Evolutionary conservation across 2,113 vertebrate species (phyloP), one percentile per base, ranked within the genome.

Genomic region (Microcebus murinus): DNA sequence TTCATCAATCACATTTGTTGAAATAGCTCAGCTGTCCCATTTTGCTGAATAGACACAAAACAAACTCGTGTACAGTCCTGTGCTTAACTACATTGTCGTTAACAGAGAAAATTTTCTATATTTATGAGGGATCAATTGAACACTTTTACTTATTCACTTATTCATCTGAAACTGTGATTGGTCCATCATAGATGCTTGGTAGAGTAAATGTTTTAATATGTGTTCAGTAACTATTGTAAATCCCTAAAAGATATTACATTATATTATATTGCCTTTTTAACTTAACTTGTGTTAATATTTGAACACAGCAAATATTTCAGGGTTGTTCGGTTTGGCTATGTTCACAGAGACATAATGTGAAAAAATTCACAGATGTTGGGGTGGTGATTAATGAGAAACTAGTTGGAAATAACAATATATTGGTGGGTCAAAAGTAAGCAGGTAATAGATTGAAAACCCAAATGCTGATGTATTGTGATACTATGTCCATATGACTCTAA

Each of bases 11-110:
- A n/a, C 50, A 42, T 61, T 85, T 80, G 31, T 65, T 82, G 36
- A 87, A 93, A 48, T 90, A 36, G 67, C 55, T 77, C n/a, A 83
- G 14, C 42, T 50, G 7, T 79, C 42, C 50, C 63, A 74, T 52
- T 83, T 79, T 88, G 48, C 31, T 83, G 25, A 88, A 15, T 12
- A 96, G 65, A 87, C 42, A 84, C 52, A 96, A 61, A 25, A 84
- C 52, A 96, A 61, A 25, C 5, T 11, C 27, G 45, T 10, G 25
- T 61, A 11, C 8, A 83, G 71, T 55, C 18, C 42, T 29, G 18
- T 45, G 73, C 52, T 68, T 68, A 68, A 7, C 81, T 59, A 83
- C 27, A 57, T 31, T 15, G 3, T 13, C 65, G 27, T 34, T 63
- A 91, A 52, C 2, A 34, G 12, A 14, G 85, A 81, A 73, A 29